Evolutionary conservation across 1,140 invertebrate species (phyloP).

Genomic region (Carcinoscorpius rotundicauda): DNA sequence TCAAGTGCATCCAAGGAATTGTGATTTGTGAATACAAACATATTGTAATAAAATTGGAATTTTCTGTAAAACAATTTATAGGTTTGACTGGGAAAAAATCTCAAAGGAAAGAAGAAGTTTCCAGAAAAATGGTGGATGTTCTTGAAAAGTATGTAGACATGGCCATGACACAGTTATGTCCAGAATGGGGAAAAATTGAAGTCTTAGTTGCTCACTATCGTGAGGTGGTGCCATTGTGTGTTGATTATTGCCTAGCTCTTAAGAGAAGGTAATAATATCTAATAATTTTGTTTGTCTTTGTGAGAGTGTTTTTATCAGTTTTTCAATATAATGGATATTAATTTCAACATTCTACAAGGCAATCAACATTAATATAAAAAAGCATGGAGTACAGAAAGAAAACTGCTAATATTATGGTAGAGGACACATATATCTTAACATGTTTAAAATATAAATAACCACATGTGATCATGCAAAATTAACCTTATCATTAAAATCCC

Average conservation of each 20-base stretch:
- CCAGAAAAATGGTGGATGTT: conserved; percentile 22
- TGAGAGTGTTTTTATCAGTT: too few relatives aligned
- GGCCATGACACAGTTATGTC: conserved; percentile 23
- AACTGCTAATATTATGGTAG: too few relatives aligned
- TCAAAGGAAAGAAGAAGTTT: conserved; percentile 15
- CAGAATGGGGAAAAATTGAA: conserved; percentile 24
- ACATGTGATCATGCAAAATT: too few relatives aligned
- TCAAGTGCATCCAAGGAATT: background rate
- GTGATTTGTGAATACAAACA: background rate
- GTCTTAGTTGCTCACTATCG: conserved; percentile 25
- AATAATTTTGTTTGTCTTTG: too few relatives aligned
- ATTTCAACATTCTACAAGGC: too few relatives aligned
- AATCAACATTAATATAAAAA: too few relatives aligned
- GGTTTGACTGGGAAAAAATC: conserved; percentile 14
- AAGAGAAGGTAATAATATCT: conserved; percentile 12
- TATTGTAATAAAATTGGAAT: conserved; percentile 1
- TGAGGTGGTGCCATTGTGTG: conserved; percentile 24
- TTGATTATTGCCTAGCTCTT: conserved; percentile 25
- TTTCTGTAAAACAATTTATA: conserved; percentile 7
- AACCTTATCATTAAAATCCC: too few relatives aligned
- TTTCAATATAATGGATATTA: too few relatives aligned
- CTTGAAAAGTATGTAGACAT: conserved; percentile 26
- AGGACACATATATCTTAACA: too few relatives aligned
- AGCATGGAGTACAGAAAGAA: too few relatives aligned
- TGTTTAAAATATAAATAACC: too few relatives aligned